Base-by-base conservation (phyloP, 2,113 vertebrate genomes). In the Perca schrenkii region DNA sequence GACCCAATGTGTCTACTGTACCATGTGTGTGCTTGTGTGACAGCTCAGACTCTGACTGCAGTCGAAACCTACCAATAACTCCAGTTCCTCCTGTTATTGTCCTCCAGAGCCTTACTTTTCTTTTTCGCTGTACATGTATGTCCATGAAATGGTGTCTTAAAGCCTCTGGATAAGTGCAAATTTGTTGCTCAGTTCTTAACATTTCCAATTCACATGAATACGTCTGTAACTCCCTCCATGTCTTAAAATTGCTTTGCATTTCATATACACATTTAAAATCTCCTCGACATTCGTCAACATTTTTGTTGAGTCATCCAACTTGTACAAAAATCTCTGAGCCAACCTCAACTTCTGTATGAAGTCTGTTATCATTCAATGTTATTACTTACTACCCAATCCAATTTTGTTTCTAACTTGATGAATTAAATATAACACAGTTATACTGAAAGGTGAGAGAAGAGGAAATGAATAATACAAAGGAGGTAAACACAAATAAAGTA, bases 401-500 rank as follows among this genome's bases (percentile, higher is more conserved):
- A 17, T 57, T 58, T 61, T 14, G 25, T 80, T 77, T 73, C 58
- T 46, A 84, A 66, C 22, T 79, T 1, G 36, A 10, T 79, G 1
- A 84, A 83, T 84, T 69, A 79, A 75, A 82, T 57, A 77, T 36
- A 36, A 36, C 49, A 31, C 4, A 63, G 49, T 69, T 74, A 71
- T 63, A 15, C 6, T 34, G 4, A 54, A 73, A 69, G 31, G 78
- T 73, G 68, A 72, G 1, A 65, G 54, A n/a, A 36, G 43, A 11
- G 1, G 13, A 21, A 34, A 65, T 79, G 22, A 75, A 83, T 85
- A 60, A 81, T 74, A 56, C 31, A 82, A 22, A 3, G 8, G 21
- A 79, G 2, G 54, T 73, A 56, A 78, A 75, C 57, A 57, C 22
- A 65, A 70, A 79, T 72, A 74, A 79, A 80, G 36, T 34, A 49